phyloP scores from a whole-genome alignment of 2,888 invertebrate species.

The Drosophila neutralis region DNA sequence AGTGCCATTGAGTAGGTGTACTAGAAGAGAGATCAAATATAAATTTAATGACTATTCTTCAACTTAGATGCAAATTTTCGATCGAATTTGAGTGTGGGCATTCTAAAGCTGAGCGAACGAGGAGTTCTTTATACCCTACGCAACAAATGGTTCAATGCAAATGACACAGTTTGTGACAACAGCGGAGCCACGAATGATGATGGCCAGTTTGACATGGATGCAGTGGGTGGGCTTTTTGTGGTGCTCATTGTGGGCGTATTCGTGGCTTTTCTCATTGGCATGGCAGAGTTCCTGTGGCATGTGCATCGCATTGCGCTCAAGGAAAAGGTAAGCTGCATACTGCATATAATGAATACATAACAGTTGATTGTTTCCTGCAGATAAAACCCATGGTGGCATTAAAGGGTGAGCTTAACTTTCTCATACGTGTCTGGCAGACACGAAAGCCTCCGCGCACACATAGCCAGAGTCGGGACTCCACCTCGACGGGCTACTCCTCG shows the following conservation, averaged over 20 bases:
- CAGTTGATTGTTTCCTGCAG: slow-evolving; percentile 40
- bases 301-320: slow-evolving; percentile 90
- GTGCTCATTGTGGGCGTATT: slow-evolving; percentile 91
- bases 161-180: slow-evolving; percentile 84
- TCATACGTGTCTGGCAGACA: slow-evolving; percentile 71
- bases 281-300: slow-evolving; percentile 94
- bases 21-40: accelerated
- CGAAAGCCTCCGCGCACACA: slow-evolving; percentile 72
- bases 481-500: slow-evolving; percentile 72
- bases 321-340: slow-evolving; percentile 87
- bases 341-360: neutral
- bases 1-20: slow-evolving; percentile 92
- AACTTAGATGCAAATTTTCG: slow-evolving; percentile 90
- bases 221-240: slow-evolving; percentile 94
- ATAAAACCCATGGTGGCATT: slow-evolving; percentile 65
- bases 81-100: slow-evolving; percentile 93
- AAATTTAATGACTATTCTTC: neutral
- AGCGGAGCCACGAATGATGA: slow-evolving; percentile 2
- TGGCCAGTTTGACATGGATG: slow-evolving; percentile 72
- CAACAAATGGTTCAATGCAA: slow-evolving; percentile 95
- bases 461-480: slow-evolving; percentile 63
- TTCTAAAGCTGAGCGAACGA: slow-evolving; percentile 95
- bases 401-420: slow-evolving; percentile 70
- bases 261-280: slow-evolving; percentile 89
- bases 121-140: slow-evolving; percentile 92